Conservation (phyloP, 1,140 invertebrate species). For the Penaeus japonicus region DNA sequence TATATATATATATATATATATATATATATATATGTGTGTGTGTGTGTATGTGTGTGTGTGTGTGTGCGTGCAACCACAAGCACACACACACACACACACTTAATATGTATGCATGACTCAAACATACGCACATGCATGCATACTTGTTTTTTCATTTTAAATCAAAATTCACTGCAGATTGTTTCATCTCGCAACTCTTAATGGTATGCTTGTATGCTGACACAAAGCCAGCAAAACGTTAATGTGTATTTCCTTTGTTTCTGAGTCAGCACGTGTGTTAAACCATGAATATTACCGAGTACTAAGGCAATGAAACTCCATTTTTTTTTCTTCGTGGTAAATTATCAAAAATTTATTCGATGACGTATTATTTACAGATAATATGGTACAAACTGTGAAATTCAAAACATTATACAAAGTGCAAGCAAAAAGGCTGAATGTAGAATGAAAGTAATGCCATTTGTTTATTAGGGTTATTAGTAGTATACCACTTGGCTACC, state of each 20-base stretch:
- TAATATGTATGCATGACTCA: not conserved
- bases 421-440: constrained; percentile 58
- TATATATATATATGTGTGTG: not conserved
- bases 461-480: constrained; percentile 41
- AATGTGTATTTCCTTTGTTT: no score
- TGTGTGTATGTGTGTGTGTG: constrained; percentile 29
- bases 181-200: not conserved
- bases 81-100: not conserved
- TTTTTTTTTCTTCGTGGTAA: constrained; percentile 62
- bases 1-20: not conserved
- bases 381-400: constrained; percentile 66
- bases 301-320: not conserved
- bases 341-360: constrained; percentile 67
- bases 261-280: no score
- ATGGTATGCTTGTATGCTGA: not conserved
- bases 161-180: not conserved
- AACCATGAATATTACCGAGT: not conserved
- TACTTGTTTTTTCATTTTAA: not conserved
- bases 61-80: not conserved
- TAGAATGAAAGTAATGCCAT: constrained; percentile 50
- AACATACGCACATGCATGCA: not conserved
- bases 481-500: constrained; percentile 18
- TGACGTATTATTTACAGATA: constrained; percentile 65
- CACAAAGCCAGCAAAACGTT: constrained; percentile 1
- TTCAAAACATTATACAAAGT: constrained; percentile 59